Evolutionary conservation across 2,797 vertebrate genomes (phyloP).

Genomic region (Galaxias olidus): DNA sequence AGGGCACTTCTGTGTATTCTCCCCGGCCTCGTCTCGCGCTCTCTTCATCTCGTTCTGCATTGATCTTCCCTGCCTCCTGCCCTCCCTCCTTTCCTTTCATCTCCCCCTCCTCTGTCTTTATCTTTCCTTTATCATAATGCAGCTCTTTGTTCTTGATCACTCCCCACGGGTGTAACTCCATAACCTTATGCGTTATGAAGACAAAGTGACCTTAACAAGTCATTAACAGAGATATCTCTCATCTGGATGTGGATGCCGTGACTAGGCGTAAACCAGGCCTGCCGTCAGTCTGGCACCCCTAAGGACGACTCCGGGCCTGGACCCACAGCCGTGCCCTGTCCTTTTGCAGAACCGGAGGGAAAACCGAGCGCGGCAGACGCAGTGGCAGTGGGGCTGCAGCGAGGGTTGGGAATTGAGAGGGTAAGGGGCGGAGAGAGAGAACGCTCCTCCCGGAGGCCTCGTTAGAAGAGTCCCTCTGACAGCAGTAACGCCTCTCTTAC

Average conservation of each 20-base stretch:
- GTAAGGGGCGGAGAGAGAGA: neutral
- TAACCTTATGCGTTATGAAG: conserved; percentile 35
- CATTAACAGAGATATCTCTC: conserved; percentile 20
- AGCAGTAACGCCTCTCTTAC: neutral
- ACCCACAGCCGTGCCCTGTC: no score
- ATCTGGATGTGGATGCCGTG: conserved; percentile 27
- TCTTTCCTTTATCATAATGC: conserved; percentile 16
- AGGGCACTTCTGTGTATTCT: conserved; percentile 30
- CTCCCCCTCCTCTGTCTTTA: conserved; percentile 14
- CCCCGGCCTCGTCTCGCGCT: neutral
- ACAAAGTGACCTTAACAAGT: conserved; percentile 37
- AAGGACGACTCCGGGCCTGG: neutral
- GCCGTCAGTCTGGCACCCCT: conserved; percentile 5
- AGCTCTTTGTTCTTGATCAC: neutral
- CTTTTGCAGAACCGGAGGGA: neutral
- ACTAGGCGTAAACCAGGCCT: conserved; percentile 14
- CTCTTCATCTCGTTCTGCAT: conserved; percentile 16
- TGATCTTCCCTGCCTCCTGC: conserved; percentile 13
- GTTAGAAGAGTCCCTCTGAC: no score
- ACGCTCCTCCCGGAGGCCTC: no score
- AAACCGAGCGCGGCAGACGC: neutral
- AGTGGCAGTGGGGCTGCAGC: neutral
- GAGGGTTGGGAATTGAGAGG: neutral
- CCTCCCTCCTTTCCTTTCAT: no score
- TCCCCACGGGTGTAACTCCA: conserved; percentile 26